Conservation (phyloP, 2,888 invertebrate species). For the Cephus nigrinus region DNA sequence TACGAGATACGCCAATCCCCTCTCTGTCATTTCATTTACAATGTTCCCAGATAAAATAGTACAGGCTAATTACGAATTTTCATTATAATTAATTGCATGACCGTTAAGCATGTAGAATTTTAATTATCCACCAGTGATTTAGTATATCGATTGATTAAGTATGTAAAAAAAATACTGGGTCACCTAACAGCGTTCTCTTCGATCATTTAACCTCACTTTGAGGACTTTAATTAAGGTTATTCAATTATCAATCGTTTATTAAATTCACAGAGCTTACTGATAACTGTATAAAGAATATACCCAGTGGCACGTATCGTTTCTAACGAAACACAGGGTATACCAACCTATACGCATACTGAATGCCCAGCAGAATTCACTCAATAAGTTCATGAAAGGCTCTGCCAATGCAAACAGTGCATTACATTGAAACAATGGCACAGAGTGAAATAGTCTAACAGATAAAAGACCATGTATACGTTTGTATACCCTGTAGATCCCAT, state of each 20-base stretch:
- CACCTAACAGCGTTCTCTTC: background rate
- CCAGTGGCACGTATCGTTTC: background rate
- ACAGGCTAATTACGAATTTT: background rate
- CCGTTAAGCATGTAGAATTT: background rate
- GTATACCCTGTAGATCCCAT: background rate
- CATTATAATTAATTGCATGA: background rate
- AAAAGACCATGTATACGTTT: background rate
- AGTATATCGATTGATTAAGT: background rate
- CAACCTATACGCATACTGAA: background rate
- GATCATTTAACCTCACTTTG: background rate
- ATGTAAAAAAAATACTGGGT: background rate
- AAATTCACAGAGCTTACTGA: background rate
- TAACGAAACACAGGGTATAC: background rate
- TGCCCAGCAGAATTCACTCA: constrained; percentile 1
- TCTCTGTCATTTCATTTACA: background rate
- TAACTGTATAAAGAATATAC: background rate
- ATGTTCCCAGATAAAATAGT: background rate
- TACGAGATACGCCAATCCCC: background rate
- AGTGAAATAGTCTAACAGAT: background rate
- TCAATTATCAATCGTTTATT: background rate
- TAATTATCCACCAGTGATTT: background rate
- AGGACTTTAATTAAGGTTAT: background rate
- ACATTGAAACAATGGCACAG: background rate
- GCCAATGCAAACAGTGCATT: background rate
- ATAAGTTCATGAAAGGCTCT: background rate